These are phyloP conservation scores for Sinocyclocheilus anophthalmus DNA, from an alignment of 2,113 vertebrate species.

Conservation along the genomic window DNA sequence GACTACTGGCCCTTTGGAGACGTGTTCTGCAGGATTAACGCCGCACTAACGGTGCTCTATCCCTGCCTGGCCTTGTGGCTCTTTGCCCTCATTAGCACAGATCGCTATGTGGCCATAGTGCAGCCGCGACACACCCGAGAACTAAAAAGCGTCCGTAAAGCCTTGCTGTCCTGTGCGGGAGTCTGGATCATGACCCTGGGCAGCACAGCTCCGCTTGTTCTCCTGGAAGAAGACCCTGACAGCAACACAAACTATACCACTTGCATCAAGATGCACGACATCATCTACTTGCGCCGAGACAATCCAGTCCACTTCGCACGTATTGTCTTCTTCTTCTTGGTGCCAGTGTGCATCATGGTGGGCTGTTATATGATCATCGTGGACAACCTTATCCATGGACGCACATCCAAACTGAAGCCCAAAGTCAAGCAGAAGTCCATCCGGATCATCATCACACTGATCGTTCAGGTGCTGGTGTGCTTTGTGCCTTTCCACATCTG, in stretches of 20 bases:
- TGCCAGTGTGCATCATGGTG: slow-evolving; percentile 90
- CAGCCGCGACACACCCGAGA: slow-evolving; percentile 91
- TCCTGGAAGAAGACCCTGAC: slow-evolving; percentile 82
- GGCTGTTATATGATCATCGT: slow-evolving; percentile 89
- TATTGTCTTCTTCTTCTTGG: slow-evolving; percentile 88
- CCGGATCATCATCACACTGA: slow-evolving; percentile 89
- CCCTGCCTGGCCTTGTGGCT: slow-evolving; percentile 94
- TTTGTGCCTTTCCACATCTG: slow-evolving; percentile 93
- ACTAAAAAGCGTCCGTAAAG: slow-evolving; percentile 88
- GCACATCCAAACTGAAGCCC: slow-evolving; percentile 91
- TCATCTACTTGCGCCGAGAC: slow-evolving; percentile 81
- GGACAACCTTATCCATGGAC: slow-evolving; percentile 85
- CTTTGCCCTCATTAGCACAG: slow-evolving; percentile 89
- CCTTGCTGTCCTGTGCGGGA: slow-evolving; percentile 78
- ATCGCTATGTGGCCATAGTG: slow-evolving; percentile 95
- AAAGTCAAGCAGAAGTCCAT: slow-evolving; percentile 96
- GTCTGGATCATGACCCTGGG: slow-evolving; percentile 90
- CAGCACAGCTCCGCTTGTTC: slow-evolving; percentile 80
- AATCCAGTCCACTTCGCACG: slow-evolving; percentile 84
- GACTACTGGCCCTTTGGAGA: slow-evolving; percentile 89
- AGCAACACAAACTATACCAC: slow-evolving; percentile 79
- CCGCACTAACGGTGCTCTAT: slow-evolving; percentile 88
- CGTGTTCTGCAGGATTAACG: slow-evolving; percentile 82
- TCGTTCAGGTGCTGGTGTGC: slow-evolving; percentile 88
- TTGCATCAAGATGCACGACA: slow-evolving; percentile 89